These are phyloP conservation scores for Phrynocephalus forsythii DNA, from an alignment of 2,797 vertebrate species.

Conservation along the genomic window DNA sequence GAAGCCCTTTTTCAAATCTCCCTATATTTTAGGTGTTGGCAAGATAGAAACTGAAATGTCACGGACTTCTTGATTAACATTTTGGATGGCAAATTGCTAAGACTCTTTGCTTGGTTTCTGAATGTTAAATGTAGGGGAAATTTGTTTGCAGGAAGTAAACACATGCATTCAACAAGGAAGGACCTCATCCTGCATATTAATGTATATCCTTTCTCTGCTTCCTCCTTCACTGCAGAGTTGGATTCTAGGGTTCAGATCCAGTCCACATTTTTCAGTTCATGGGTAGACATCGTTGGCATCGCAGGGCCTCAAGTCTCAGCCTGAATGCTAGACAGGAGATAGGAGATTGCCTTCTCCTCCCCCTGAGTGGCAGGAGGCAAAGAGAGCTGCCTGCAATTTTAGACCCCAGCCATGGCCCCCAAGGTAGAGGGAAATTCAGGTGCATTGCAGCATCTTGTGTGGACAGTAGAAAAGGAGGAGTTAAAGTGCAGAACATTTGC, in stretches of 20 bases:
- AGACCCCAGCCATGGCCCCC: neutral
- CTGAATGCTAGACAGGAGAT: neutral
- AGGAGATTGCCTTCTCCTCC: neutral
- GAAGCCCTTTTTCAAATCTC: neutral
- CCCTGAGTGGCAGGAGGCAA: no score
- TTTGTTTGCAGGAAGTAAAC: conserved; percentile 9
- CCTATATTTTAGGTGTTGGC: conserved; percentile 15
- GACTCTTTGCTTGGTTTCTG: neutral
- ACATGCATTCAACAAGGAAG: conserved; percentile 7
- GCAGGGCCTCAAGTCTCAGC: neutral
- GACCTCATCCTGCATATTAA: conserved; percentile 33
- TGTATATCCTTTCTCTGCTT: conserved; percentile 29
- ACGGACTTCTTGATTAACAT: neutral
- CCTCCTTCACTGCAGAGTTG: conserved; percentile 31
- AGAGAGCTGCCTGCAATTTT: no score
- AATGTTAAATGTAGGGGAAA: conserved; percentile 41
- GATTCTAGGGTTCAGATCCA: conserved; percentile 36
- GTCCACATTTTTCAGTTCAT: conserved; percentile 21
- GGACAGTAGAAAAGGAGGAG: neutral
- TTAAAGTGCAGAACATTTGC: neutral
- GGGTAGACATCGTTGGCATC: neutral
- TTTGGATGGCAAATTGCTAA: neutral
- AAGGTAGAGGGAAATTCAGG: neutral
- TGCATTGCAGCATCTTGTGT: neutral
- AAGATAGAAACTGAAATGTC: neutral